Evolutionary conservation across 1,140 invertebrate genomes (phyloP).

Genomic region (Spodoptera litura): DNA sequence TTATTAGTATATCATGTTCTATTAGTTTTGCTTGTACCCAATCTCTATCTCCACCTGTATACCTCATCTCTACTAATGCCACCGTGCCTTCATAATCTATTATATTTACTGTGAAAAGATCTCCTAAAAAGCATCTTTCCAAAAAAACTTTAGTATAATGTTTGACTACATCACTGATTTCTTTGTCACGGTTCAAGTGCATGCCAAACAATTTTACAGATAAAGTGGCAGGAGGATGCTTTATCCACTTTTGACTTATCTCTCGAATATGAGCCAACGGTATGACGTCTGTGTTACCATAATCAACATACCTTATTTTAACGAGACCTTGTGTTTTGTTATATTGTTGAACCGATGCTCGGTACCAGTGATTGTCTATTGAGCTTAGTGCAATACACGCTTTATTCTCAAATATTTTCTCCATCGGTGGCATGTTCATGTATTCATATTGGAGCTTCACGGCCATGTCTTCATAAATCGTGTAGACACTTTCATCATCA

Average conservation of each 20-base stretch:
- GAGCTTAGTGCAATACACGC: conserved; percentile 75
- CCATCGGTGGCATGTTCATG: conserved; percentile 58
- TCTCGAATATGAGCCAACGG: conserved; percentile 69
- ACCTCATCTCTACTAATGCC: too few relatives aligned
- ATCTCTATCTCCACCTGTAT: too few relatives aligned
- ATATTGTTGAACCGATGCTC: conserved; percentile 72
- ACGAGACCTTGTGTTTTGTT: conserved; percentile 67
- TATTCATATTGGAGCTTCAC: conserved; percentile 61
- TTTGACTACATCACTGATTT: conserved; percentile 41
- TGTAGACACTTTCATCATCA: conserved; percentile 59
- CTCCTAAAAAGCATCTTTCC: conserved; percentile 60
- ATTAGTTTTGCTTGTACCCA: too few relatives aligned
- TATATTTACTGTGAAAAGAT: conserved; percentile 67
- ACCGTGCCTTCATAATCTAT: too few relatives aligned
- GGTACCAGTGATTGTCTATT: conserved; percentile 75
- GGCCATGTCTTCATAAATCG: conserved; percentile 68
- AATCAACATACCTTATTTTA: conserved; percentile 80
- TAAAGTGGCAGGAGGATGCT: conserved; percentile 68
- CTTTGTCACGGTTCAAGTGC: conserved; percentile 63
- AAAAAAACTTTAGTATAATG: conserved; percentile 24
- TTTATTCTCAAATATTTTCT: conserved; percentile 76
- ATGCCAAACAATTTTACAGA: conserved; percentile 65
- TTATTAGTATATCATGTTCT: too few relatives aligned
- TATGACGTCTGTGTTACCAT: conserved; percentile 73
- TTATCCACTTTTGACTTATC: conserved; percentile 65